Base-by-base conservation (phyloP, 2,797 vertebrate species). In the Sarcoramphus papa region DNA sequence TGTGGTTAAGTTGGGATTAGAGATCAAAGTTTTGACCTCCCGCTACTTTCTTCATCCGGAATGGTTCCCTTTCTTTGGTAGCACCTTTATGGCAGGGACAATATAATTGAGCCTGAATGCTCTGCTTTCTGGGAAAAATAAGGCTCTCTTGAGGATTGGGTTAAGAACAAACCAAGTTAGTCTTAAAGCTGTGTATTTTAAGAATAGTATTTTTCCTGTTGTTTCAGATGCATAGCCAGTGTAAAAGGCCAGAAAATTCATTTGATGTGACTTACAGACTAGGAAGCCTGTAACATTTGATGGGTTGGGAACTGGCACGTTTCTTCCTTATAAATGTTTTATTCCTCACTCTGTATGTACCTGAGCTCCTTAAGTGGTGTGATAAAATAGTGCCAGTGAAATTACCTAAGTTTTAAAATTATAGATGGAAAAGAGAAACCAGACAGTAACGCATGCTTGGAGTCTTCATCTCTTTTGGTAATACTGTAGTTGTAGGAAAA, bases 11-110 rank as follows among this genome's bases (percentile, higher is more conserved):
- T 67, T 72, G 50, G 80, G 70, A 84, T 95, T 93, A 89, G 76
- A 92, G 73, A 78, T 88, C 24, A 60, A 86, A 83, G 77, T 83
- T 86, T 84, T 69, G 77, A 14, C 62, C 35, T 91, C 50, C 62
- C 4, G 5, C 63, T 79, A 2, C 90, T 90, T 94, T 68, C 78
- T 82, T 77, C 25, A 22, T 35, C 50, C 33, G 18, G 47, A 76
- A 28, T 40, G n/a, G 27, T 65, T 96, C 43, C 0, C 0, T 70
- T 86, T 72, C 64, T 80, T 76, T 33, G 62, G 74, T 72, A 82
- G 35, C 65, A 68, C 50, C 77, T 88, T 87, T 68, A 6, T 73
- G 73, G 57, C 47, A 59, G 40, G 28, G 59, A 12, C 1, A 13
- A 18, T 43, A 15, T 73, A 40, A 80, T 7, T 65, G 75, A 88